A percentile compares a stretch with the other conserved stretches of the same genome.
These are phyloP conservation scores for Euwallacea fornicatus DNA, from an alignment of 1,140 invertebrate species.

Conservation along the genomic window DNA sequence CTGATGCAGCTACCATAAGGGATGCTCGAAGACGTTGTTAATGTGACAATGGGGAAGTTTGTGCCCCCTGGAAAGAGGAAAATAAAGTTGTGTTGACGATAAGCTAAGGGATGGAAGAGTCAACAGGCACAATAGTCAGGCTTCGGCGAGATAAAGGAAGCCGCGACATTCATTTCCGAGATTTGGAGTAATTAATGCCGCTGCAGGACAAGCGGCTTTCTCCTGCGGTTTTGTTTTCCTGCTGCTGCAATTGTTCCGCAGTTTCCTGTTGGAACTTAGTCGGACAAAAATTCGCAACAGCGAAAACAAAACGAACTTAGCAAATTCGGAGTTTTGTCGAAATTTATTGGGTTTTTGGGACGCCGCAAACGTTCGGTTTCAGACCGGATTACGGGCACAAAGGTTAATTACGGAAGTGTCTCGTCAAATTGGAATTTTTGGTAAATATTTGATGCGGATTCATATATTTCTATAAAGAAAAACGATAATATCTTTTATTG, in stretches of 20 bases:
- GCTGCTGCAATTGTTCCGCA: slow-evolving; percentile 45
- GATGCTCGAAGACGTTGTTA: too few relatives aligned
- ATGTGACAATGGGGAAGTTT: neutral
- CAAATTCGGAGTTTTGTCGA: slow-evolving; percentile 9
- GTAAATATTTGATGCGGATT: too few relatives aligned
- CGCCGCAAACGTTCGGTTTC: slow-evolving; percentile 7
- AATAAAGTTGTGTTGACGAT: neutral
- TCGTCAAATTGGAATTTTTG: too few relatives aligned
- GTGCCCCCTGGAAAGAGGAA: neutral
- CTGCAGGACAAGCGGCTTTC: slow-evolving; percentile 45
- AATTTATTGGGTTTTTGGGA: slow-evolving; percentile 27
- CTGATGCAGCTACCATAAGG: too few relatives aligned
- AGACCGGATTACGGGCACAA: neutral
- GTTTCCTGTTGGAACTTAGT: slow-evolving; percentile 42
- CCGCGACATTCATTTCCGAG: slow-evolving; percentile 51
- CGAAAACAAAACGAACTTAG: slow-evolving; percentile 18
- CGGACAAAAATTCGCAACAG: slow-evolving; percentile 30
- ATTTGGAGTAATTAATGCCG: slow-evolving; percentile 51
- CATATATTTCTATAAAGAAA: neutral
- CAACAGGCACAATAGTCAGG: slow-evolving; percentile 39
- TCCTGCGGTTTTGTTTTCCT: slow-evolving; percentile 43
- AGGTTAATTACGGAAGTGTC: too few relatives aligned
- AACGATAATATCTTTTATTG: slow-evolving; percentile 8
- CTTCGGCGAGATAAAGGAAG: slow-evolving; percentile 46
- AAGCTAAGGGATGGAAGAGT: slow-evolving; percentile 13